Conservation (phyloP, 2,888 invertebrate genomes). For the Micoletzkya japonica region DNA sequence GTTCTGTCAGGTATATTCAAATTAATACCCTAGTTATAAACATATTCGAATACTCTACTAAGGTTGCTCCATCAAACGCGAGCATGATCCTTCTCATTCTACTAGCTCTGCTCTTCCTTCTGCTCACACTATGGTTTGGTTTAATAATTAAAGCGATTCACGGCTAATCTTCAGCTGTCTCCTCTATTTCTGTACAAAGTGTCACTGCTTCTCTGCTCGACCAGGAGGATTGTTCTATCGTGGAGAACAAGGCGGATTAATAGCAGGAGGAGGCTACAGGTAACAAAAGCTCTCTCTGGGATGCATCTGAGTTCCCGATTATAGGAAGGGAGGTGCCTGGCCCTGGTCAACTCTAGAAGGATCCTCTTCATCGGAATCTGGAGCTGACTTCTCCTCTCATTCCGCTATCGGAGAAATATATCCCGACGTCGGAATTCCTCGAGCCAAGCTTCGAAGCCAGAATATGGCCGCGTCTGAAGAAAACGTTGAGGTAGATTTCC, state of each 20-base stretch:
- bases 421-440: constrained; percentile 61
- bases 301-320: not conserved
- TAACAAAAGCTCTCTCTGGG: no score
- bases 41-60: no score
- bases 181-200: constrained; percentile 61
- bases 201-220: constrained; percentile 56
- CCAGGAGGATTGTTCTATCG: constrained; percentile 25
- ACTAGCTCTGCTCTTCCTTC: constrained; percentile 60
- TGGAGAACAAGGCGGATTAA: not conserved
- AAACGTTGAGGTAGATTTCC: constrained; percentile 28
- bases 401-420: constrained; percentile 56
- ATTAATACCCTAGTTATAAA: no score
- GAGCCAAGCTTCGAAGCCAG: constrained; percentile 59
- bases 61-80: constrained; percentile 55
- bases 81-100: constrained; percentile 56
- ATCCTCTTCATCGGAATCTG: constrained; percentile 35
- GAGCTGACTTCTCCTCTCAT: not conserved
- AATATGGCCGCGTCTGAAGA: constrained; percentile 19
- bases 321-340: constrained; percentile 49
- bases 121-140: constrained; percentile 54
- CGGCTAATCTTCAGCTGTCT: constrained; percentile 48
- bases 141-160: not conserved
- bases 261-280: constrained; percentile 18
- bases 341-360: constrained; percentile 62
- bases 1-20: constrained; percentile 55